Percentiles rank a stretch among this genome's conserved stretches.
Conservation (phyloP, 2,113 vertebrate genomes). For the Larimichthys crocea region DNA sequence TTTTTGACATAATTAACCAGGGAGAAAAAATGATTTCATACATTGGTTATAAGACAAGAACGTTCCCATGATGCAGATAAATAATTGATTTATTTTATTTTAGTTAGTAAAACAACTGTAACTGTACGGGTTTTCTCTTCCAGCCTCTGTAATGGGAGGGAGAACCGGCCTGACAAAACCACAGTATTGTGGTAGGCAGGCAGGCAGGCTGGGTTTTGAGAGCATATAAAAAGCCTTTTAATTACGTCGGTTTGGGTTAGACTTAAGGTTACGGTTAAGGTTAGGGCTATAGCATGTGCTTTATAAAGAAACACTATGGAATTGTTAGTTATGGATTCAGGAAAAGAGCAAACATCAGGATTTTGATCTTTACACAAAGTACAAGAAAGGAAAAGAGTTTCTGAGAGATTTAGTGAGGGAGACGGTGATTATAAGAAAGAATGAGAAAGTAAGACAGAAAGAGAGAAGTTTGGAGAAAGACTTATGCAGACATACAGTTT, state of each 20-base stretch:
- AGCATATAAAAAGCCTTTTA: slow-evolving; percentile 79
- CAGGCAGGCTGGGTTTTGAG: slow-evolving; percentile 66
- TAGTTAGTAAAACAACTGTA: slow-evolving; percentile 66
- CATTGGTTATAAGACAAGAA: slow-evolving; percentile 16
- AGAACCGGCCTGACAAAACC: slow-evolving; percentile 65
- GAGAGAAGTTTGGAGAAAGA: slow-evolving; percentile 38
- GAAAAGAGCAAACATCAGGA: slow-evolving; percentile 24
- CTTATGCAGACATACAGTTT: slow-evolving; percentile 47
- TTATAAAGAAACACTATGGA: slow-evolving; percentile 56
- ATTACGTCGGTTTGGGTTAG: slow-evolving; percentile 77
- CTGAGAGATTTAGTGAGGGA: slow-evolving; percentile 1
- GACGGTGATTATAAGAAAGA: neutral
- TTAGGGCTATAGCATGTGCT: slow-evolving; percentile 62
- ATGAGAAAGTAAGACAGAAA: slow-evolving; percentile 22
- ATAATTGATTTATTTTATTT: slow-evolving; percentile 64
- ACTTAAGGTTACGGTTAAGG: slow-evolving; percentile 72
- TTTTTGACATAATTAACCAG: slow-evolving; percentile 26
- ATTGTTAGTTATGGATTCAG: slow-evolving; percentile 37
- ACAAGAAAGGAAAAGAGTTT: neutral
- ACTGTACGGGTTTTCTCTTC: slow-evolving; percentile 30
- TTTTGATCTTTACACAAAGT: slow-evolving; percentile 12
- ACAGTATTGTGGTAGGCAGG: slow-evolving; percentile 67
- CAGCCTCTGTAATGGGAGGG: slow-evolving; percentile 58
- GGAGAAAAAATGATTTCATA: slow-evolving; percentile 24
- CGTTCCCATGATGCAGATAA: slow-evolving; percentile 42